These are phyloP conservation scores for Xestia c-nigrum DNA, from an alignment of 2,888 invertebrate species.

Conservation along the genomic window DNA sequence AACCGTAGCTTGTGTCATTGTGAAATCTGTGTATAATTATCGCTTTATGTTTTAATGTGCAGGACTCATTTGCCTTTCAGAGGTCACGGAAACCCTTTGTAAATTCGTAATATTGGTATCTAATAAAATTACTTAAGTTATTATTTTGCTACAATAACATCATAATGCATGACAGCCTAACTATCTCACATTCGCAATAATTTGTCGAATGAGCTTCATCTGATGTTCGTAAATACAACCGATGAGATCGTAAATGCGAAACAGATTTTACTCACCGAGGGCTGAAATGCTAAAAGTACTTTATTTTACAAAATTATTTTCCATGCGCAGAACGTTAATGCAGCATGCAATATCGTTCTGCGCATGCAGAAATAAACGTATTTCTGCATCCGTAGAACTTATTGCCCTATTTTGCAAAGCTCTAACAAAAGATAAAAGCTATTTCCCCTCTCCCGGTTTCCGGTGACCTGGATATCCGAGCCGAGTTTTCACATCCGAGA, in stretches of 20 bases:
- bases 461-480: conserved; percentile 23
- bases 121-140: conserved; percentile 8
- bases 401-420: neutral
- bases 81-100: neutral
- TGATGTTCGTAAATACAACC: neutral
- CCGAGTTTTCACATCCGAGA: neutral
- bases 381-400: neutral
- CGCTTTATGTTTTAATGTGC: neutral
- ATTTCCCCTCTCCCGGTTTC: neutral
- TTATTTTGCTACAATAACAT: conserved; percentile 12
- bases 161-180: neutral
- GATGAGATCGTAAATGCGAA: neutral
- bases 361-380: neutral
- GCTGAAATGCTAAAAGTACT: neutral
- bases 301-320: neutral
- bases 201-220: neutral
- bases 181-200: neutral
- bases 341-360: neutral
- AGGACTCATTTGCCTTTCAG: neutral
- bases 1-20: neutral
- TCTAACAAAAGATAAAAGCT: neutral
- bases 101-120: conserved; percentile 1
- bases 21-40: neutral
- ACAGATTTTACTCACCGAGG: neutral
- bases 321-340: too few relatives aligned